phyloP scores from a whole-genome alignment of 2,888 invertebrate species.

The Pachycephus smyrnensis region DNA sequence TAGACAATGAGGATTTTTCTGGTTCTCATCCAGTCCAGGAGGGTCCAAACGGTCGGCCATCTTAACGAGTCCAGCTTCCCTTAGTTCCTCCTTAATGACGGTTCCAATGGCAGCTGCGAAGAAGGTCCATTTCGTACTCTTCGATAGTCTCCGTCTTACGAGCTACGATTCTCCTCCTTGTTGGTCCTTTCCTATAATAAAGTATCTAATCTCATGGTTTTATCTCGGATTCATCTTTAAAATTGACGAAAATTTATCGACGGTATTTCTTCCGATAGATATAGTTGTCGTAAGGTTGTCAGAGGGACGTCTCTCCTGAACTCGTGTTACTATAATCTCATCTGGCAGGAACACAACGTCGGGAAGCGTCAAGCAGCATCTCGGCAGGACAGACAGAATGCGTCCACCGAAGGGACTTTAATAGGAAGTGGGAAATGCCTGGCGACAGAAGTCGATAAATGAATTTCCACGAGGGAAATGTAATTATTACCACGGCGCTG shows the following conservation, averaged over 20 bases:
- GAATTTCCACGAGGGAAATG: background rate
- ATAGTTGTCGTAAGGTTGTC: background rate
- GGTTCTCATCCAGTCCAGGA: constrained; percentile 6
- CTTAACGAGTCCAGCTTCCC: constrained; percentile 11
- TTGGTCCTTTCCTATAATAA: background rate
- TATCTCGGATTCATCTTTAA: background rate
- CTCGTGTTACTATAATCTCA: background rate
- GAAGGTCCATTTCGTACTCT: background rate
- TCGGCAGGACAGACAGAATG: background rate
- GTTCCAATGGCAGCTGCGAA: background rate
- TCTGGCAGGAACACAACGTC: background rate
- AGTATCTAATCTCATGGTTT: background rate
- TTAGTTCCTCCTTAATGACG: constrained; percentile 7
- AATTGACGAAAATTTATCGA: background rate
- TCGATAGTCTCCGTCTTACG: background rate
- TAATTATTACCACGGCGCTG: background rate
- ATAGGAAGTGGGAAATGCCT: background rate
- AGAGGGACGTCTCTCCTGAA: background rate
- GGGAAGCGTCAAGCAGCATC: background rate
- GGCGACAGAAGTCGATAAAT: background rate
- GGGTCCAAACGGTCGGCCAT: constrained; percentile 7
- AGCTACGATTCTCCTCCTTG: background rate
- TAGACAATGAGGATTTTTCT: constrained; percentile 13
- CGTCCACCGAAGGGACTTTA: background rate
- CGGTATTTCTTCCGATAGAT: background rate